These are phyloP conservation scores for Diploscapter pachys DNA, from an alignment of 1,140 invertebrate species.

Conservation along the genomic window DNA sequence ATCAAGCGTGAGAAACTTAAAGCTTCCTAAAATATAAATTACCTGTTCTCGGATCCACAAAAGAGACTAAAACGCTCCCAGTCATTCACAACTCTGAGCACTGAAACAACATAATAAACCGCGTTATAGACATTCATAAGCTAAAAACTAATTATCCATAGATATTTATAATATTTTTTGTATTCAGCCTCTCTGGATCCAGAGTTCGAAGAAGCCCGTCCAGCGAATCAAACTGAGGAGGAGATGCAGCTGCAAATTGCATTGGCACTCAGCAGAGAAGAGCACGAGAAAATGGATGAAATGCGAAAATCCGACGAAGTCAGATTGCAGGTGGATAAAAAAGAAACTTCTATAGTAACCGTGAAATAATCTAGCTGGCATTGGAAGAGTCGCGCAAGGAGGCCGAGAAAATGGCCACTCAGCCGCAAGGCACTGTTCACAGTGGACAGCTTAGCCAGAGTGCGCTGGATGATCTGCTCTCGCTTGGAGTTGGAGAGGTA, in stretches of 20 bases:
- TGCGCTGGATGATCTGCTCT: constrained; percentile 55
- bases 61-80: background rate
- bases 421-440: constrained; percentile 36
- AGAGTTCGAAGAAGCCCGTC: constrained; percentile 85
- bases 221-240: constrained; percentile 92
- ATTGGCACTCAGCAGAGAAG: constrained; percentile 94
- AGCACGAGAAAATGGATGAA: constrained; percentile 92
- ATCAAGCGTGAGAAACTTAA: too few relatives aligned
- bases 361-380: constrained; percentile 40
- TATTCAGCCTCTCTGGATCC: constrained; percentile 52
- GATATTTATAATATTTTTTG: background rate
- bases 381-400: constrained; percentile 45
- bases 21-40: too few relatives aligned
- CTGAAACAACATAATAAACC: background rate
- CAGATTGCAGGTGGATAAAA: constrained; percentile 61
- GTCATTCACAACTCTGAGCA: too few relatives aligned
- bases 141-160: background rate
- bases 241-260: constrained; percentile 95
- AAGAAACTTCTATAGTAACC: constrained; percentile 23
- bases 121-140: too few relatives aligned
- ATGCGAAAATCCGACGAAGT: constrained; percentile 87
- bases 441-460: constrained; percentile 32
- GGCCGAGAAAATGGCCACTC: constrained; percentile 25
- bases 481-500: constrained; percentile 48
- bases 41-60: constrained; percentile 17